These are phyloP conservation scores for Drosophila bocqueti DNA, from an alignment of 1,140 invertebrate species.

Conservation along the genomic window DNA sequence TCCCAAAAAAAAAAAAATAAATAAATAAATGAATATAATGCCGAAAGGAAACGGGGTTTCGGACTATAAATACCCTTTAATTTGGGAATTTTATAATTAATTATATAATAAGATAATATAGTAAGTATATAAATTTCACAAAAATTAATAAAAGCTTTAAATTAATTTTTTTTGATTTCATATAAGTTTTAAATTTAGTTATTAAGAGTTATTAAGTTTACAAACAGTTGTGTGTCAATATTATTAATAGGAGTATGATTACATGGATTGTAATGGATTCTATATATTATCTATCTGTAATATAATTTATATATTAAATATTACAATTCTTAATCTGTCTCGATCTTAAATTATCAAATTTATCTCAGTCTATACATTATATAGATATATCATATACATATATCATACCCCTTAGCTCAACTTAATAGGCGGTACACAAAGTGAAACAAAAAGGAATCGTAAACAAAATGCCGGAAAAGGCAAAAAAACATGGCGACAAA, in stretches of 20 bases:
- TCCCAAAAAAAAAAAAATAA: slow-evolving; percentile 11
- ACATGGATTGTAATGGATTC: too few species aligned
- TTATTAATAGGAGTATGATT: neutral
- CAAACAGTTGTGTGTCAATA: too few species aligned
- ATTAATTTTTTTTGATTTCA: too few species aligned
- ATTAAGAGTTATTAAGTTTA: too few species aligned
- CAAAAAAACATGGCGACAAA: slow-evolving; percentile 73
- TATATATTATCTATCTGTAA: too few species aligned
- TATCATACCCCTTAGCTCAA: neutral
- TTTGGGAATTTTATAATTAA: neutral
- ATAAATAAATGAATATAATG: neutral
- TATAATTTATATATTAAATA: too few species aligned
- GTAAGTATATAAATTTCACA: neutral
- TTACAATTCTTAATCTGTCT: neutral
- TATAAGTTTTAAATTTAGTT: neutral
- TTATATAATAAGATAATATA: neutral
- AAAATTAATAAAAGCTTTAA: neutral
- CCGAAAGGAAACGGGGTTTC: neutral
- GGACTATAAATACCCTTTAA: slow-evolving; percentile 1
- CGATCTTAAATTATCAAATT: neutral
- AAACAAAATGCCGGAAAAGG: slow-evolving; percentile 83
- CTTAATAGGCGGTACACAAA: slow-evolving; percentile 1
- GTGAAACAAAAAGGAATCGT: slow-evolving; percentile 61
- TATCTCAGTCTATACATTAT: neutral
- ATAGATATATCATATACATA: too few species aligned